phyloP scores from a whole-genome alignment of 2,888 invertebrate genomes.

The Rapana venosa region DNA sequence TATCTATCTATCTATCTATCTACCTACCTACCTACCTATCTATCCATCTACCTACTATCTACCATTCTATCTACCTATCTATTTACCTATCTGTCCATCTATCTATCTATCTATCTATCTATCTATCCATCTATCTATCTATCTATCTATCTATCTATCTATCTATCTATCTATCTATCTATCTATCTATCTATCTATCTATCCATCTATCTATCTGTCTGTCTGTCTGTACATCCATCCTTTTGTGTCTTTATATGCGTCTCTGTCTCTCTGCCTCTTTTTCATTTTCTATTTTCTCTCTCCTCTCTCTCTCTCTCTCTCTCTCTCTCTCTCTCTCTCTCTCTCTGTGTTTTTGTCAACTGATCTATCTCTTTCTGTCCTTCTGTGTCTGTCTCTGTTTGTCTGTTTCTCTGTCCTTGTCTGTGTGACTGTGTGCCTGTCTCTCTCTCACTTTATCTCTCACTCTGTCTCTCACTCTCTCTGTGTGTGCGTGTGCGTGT shows the following conservation, averaged over 20 bases:
- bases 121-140: background rate
- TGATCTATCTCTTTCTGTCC: background rate
- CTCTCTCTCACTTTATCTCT: no score
- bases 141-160: slow-evolving; percentile 18
- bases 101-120: no score
- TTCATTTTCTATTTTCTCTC: no score
- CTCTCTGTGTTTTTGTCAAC: background rate
- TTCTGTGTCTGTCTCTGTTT: background rate
- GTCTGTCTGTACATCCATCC: background rate
- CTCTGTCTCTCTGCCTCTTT: no score
- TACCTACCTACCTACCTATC: background rate
- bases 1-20: background rate
- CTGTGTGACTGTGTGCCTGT: no score
- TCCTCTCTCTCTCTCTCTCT: background rate
- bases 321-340: background rate
- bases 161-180: slow-evolving; percentile 22
- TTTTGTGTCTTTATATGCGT: no score
- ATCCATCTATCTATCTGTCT: no score
- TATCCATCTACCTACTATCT: slow-evolving; percentile 21
- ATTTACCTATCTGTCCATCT: no score
- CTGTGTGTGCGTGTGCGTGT: no score
- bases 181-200: slow-evolving; percentile 22
- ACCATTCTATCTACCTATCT: no score
- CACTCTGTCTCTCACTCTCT: no score
- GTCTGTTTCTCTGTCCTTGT: background rate